Conservation (phyloP, 2,888 invertebrate genomes). For the Drosophila setosimentum region DNA sequence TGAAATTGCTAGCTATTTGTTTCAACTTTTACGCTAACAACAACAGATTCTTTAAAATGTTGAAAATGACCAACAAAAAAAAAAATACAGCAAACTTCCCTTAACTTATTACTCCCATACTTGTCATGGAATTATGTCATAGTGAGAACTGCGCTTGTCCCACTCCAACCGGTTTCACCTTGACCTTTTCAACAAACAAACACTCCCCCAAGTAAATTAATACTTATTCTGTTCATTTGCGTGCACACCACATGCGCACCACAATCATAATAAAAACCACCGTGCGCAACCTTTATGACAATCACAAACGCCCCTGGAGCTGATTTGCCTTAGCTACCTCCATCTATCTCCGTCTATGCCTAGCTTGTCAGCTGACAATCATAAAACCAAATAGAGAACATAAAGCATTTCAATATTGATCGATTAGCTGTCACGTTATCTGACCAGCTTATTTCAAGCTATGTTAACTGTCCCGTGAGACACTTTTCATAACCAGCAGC, state of each 20-base stretch:
- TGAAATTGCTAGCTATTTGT: neutral
- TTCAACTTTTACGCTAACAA: neutral
- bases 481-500: neutral
- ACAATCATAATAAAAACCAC: slow-evolving; percentile 1
- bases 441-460: slow-evolving; percentile 45
- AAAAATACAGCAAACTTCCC: too few relatives aligned
- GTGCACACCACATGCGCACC: slow-evolving; percentile 8
- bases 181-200: slow-evolving; percentile 5
- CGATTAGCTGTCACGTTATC: slow-evolving; percentile 74
- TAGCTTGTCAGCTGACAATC: slow-evolving; percentile 16
- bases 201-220: slow-evolving; percentile 11
- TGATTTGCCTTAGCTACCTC: neutral
- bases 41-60: neutral
- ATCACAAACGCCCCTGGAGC: slow-evolving; percentile 16
- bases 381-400: slow-evolving; percentile 19
- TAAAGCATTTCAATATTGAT: slow-evolving; percentile 60
- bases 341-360: neutral
- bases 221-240: slow-evolving; percentile 14
- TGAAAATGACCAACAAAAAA: neutral
- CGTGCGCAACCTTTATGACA: slow-evolving; percentile 23
- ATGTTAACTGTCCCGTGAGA: slow-evolving; percentile 26
- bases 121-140: slow-evolving; percentile 1
- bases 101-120: neutral
- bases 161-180: neutral
- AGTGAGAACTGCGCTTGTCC: neutral